Base-by-base conservation (phyloP, 2,797 vertebrate species). In the Paedocypris micromegethes region DNA sequence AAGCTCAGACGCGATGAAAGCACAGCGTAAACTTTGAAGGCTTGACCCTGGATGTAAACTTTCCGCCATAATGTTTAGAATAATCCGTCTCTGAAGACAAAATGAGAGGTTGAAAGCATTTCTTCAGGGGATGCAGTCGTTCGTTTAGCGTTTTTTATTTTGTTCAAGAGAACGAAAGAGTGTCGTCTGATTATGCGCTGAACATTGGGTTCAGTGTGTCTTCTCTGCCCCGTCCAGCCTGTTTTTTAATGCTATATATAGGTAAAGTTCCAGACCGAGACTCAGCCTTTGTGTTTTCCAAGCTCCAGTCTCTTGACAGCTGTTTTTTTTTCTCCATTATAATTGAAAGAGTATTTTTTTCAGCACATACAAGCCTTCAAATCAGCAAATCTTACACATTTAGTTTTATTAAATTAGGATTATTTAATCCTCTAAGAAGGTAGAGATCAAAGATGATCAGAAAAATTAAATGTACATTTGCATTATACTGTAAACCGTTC, bases 1-100 rank as follows among this genome's bases (percentile, higher is more conserved):
- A 49, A 57, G 58, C 42, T 37, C 39, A 39, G 8, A 37, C 6
- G n/a, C 53, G 60, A 75, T 66, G 49, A 58, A 75, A 66, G 58
- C 72, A 57, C 65, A 74, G 56, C 53, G 5, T 41, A 68, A 40
- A 52, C 56, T 51, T 64, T 64, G 3, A 60, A 44, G 45, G 8
- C 41, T 56, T 51, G 41, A 43, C 58, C 43, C 2, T 64, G 47
- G 65, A 63, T 55, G 59, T 51, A n/a, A 70, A 54, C 45, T 9
- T 58, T 38, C 5, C 40, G 42, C 43, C 48, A 59, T 39, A 61
- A 58, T 46, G 51, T 55, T 72, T 2, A 45, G 46, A 57, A 61
- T 2, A 56, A 61, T 72, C 46, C 55, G 59, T 64, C 46, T 66
- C 54, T 58, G n/a, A 64, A 54, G 45, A 45, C 52, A 40, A 56